Evolutionary conservation across 2,888 invertebrate species (phyloP), one percentile per base, ranked within the genome.

Genomic region (Chesias legatella): DNA sequence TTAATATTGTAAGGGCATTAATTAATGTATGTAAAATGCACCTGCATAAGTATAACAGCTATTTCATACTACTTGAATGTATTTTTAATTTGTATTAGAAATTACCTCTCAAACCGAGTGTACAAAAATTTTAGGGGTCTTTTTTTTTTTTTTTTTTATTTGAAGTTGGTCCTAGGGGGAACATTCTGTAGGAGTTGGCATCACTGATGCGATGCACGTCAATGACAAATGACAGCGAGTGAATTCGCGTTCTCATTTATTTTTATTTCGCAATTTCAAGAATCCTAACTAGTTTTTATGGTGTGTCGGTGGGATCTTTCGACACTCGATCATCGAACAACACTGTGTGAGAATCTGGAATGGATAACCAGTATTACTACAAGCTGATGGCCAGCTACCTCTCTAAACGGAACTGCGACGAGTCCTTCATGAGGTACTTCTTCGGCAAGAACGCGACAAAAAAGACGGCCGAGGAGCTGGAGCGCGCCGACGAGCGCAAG

Each of bases 351-450:
- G 31, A 23, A 1, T 32, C 31, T 35, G 53, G 46, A 33, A 88
- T 88, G 86, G 86, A 86, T 58, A 86, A 83, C 60, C 86, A 88
- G 57, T 86, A 88, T 56, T 88, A 88, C 52, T 86, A 86, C 55
- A 86, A 88, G 55, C 53, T 86, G 36, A 88, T 88, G 88, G 86
- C 86, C 10, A 88, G 79, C 55, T 88, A 88, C 57, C 59, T 88
- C 29, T 86, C 88, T 10, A 88, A 88, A 71, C 70, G 84, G 32
- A 86, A 86, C 66, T 88, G 86, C 59, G 86, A 86, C 67, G 86
- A 88, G 65, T 88, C 86, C 36, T 86, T 86, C 58, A 85, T 88
- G 82, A 75, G 86, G 52, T 88, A 88, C 63, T 86, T 88, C 58
- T 86, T 88, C 48, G 86, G 86, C 24, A 86, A 86, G 59, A 86